Conservation (phyloP, 2,113 vertebrate genomes). For the Prunella himalayana region DNA sequence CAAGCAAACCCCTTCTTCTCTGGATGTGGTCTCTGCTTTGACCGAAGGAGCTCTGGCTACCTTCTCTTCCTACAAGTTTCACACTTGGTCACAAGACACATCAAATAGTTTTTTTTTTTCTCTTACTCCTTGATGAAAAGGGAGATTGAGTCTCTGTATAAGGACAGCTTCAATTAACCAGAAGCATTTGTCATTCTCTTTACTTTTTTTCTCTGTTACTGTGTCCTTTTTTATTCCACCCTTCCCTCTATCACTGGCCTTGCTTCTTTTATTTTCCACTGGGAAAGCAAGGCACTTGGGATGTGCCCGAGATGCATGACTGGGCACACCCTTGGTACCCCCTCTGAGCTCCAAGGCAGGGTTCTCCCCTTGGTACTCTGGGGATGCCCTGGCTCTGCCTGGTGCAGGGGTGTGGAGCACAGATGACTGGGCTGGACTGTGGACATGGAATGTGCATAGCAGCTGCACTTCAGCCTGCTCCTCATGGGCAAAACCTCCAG, state of each 20-base stretch:
- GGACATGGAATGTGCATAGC: rapidly evolving
- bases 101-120: not conserved
- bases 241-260: not conserved
- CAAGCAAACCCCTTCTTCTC: not conserved
- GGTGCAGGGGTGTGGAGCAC: rapidly evolving
- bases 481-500: rapidly evolving
- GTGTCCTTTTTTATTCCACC: rapidly evolving
- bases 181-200: not conserved
- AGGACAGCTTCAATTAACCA: not conserved
- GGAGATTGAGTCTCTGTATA: not conserved
- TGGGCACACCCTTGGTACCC: not conserved
- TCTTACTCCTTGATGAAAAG: not conserved
- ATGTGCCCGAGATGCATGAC: rapidly evolving
- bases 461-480: not conserved
- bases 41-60: not conserved
- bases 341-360: not conserved
- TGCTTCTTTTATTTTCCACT: not conserved
- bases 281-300: not conserved
- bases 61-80: not conserved
- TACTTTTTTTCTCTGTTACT: not conserved
- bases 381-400: not conserved
- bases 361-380: not conserved
- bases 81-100: not conserved
- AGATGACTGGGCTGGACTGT: rapidly evolving
- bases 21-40: not conserved